Evolutionary conservation across 2,797 vertebrate genomes (phyloP).

Genomic region (Cirrhinus mrigala): DNA sequence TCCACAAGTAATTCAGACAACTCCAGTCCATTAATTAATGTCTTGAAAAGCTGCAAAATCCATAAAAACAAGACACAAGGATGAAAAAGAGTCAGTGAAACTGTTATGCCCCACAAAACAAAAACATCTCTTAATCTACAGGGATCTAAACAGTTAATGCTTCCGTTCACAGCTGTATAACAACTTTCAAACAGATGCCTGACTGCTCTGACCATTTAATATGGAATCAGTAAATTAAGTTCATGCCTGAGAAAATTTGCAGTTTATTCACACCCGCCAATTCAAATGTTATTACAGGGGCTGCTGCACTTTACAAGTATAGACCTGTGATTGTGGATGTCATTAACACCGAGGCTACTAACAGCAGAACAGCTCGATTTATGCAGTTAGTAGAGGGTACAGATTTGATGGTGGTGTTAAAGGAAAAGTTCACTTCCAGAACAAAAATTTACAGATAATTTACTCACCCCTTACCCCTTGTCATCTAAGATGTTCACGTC

Average conservation of each 20-base stretch:
- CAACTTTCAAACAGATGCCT: not conserved
- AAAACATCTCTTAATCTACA: constrained; percentile 4
- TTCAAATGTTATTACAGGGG: constrained; percentile 13
- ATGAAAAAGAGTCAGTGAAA: not conserved
- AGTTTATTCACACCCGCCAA: constrained; percentile 10
- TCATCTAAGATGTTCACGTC: no score
- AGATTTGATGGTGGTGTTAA: not conserved
- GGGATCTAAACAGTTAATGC: constrained; percentile 21
- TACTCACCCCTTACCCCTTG: no score
- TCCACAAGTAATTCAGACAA: not conserved
- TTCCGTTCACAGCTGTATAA: not conserved
- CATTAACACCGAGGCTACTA: not conserved
- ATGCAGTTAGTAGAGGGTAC: not conserved
- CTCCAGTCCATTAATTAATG: not conserved
- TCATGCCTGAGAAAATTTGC: constrained; percentile 18
- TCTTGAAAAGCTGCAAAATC: not conserved
- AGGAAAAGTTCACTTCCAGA: no score
- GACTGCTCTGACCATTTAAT: not conserved
- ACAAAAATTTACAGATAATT: no score
- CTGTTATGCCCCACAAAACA: no score
- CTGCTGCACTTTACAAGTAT: constrained; percentile 13
- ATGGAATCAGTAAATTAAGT: constrained; percentile 23
- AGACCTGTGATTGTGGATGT: constrained; percentile 8
- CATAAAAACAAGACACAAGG: not conserved
- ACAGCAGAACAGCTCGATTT: not conserved